Conservation (phyloP, 2,797 vertebrate genomes). For the Sebastes iracundus region DNA sequence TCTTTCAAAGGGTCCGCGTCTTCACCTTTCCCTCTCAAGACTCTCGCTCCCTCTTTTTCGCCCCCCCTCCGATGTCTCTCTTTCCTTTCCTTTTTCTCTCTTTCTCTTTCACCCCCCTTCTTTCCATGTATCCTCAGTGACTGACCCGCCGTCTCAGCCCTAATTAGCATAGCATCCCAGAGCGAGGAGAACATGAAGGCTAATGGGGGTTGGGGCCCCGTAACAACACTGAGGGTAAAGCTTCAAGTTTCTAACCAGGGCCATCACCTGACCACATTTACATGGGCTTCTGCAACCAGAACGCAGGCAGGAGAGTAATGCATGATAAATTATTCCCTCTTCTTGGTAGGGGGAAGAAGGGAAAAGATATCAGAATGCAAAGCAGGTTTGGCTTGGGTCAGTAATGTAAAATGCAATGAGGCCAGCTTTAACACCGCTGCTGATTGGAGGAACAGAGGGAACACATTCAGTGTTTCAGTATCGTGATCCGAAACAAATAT, state of each 20-base stretch:
- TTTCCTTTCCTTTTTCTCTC: constrained; percentile 30
- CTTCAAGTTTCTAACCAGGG: constrained; percentile 67
- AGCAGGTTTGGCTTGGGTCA: constrained; percentile 38
- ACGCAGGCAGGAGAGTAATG: constrained; percentile 49
- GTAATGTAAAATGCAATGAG: constrained; percentile 16
- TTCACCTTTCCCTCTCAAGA: constrained; percentile 70
- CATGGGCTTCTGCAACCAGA: constrained; percentile 55
- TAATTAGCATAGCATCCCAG: constrained; percentile 83
- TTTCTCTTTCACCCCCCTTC: constrained; percentile 21
- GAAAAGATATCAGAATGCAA: constrained; percentile 46
- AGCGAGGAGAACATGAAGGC: constrained; percentile 77
- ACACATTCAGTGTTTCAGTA: not conserved
- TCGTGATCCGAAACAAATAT: not conserved
- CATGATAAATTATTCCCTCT: constrained; percentile 63
- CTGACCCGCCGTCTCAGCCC: constrained; percentile 65
- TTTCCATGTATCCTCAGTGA: constrained; percentile 65
- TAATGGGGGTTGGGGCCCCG: constrained; percentile 67
- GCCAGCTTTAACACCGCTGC: constrained; percentile 1
- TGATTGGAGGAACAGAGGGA: constrained; percentile 4
- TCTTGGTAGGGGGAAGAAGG: constrained; percentile 39
- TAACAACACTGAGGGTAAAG: constrained; percentile 67
- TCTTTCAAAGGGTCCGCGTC: constrained; percentile 78
- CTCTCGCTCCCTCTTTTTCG: constrained; percentile 26
- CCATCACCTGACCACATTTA: constrained; percentile 72
- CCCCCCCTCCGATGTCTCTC: constrained; percentile 5